phyloP scores from a whole-genome alignment of 23 tunicate genomes.

The Trididemnum nubilum region DNA sequence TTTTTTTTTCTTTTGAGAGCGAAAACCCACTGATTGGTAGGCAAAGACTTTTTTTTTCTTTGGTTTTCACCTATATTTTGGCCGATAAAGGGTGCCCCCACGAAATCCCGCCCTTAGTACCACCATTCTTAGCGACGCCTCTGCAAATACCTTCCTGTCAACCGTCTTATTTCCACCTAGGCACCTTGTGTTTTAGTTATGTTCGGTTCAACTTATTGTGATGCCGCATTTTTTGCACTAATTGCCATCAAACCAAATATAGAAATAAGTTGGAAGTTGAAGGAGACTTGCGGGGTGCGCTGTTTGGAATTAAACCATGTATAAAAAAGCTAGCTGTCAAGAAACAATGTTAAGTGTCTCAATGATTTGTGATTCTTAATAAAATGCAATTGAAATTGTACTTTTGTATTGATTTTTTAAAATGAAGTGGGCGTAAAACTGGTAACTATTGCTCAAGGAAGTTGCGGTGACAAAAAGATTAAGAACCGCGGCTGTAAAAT shows the following conservation, averaged over 20 bases:
- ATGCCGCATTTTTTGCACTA: neutral
- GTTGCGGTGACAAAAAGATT: conserved; percentile 24
- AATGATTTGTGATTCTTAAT: neutral
- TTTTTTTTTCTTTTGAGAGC: too few relatives aligned
- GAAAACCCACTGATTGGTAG: too few relatives aligned
- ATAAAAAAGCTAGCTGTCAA: conserved; percentile 4
- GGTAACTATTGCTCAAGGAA: conserved; percentile 24
- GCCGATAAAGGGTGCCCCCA: too few relatives aligned
- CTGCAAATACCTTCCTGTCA: too few relatives aligned
- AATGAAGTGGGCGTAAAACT: conserved; percentile 8
- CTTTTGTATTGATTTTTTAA: conserved; percentile 12
- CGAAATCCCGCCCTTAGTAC: too few relatives aligned
- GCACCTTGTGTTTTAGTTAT: too few relatives aligned
- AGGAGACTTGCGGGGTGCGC: conserved; percentile 9
- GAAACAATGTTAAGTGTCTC: conserved; percentile 18
- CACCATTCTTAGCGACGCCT: too few relatives aligned
- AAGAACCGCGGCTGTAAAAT: conserved; percentile 10
- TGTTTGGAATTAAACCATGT: conserved; percentile 13
- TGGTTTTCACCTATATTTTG: too few relatives aligned
- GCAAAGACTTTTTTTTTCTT: too few relatives aligned
- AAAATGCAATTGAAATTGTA: conserved; percentile 7
- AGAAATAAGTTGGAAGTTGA: conserved; percentile 22
- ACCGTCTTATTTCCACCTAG: too few relatives aligned
- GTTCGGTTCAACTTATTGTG: neutral
- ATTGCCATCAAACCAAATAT: conserved; percentile 11